Evolutionary conservation across 1,140 invertebrate genomes (phyloP), one percentile per base, ranked within the genome.

Genomic region (Diorhabda elongata): DNA sequence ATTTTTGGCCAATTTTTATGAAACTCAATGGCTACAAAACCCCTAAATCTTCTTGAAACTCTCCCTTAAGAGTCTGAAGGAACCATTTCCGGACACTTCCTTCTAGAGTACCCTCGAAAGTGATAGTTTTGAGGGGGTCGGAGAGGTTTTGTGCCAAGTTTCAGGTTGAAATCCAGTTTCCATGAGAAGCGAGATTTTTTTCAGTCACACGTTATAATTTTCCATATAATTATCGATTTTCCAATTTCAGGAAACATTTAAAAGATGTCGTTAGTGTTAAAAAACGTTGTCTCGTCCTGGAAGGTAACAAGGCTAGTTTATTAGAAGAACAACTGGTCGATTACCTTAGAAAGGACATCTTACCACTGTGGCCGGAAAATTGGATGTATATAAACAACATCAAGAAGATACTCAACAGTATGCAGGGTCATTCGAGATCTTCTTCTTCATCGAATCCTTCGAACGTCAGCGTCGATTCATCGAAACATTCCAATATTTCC

Each of bases 321-420:
- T 67, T 80, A 45, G 80, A 81, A 65, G 63, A 69, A n/a, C 72
- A 76, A 57, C 61, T 80, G 56, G 69, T 61, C 9, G 69, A 72
- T 43, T 81, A 78, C 65, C 64, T 80, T 9, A 78, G 78, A 70
- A 71, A 66, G 2, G 70, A 78, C 3, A 72, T 81, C 9, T 68
- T 78, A 52, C 61, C 71, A 5, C 61, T 81, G n/a, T 81, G 80
- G 80, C 80, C 80, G 1, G 78, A 79, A 5, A 78, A 78, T 6
- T 81, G 80, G 80, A 80, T 81, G 75, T 79, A 79, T 5, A 75
- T 79, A 74, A 74, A 69, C 11, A 71, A 75, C 4, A 66, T 81
- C 41, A 74, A 71, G 57, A 81, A 81, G 69, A 69, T 75, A 58
- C 76, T 75, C 66, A 73, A 68, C n/a, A 61, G 43, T 44, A 66